Percentiles rank a stretch among this genome's conserved stretches.
phyloP scores from a whole-genome alignment of 2,888 invertebrate genomes.

The Encarsia formosa region DNA sequence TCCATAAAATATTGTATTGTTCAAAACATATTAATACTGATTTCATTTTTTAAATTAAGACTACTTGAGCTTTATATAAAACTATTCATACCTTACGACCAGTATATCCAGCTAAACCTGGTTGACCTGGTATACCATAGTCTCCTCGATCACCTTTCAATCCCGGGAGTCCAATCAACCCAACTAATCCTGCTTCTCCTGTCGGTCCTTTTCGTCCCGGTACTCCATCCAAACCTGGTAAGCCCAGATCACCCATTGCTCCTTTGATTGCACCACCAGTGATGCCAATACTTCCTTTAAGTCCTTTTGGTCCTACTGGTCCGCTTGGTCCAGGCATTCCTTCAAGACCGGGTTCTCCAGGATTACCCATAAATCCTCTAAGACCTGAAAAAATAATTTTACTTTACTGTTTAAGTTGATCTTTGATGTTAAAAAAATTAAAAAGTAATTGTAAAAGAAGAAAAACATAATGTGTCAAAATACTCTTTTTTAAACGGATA shows the following conservation, averaged over 20 bases:
- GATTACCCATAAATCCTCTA: conserved; percentile 57
- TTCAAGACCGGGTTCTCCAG: conserved; percentile 57
- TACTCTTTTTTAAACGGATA: too few species aligned
- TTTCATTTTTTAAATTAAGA: neutral
- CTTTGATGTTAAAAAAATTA: neutral
- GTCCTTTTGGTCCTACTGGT: conserved; percentile 56
- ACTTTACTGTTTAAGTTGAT: neutral
- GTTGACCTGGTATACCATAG: conserved; percentile 53
- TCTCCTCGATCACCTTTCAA: conserved; percentile 48
- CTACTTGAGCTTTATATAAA: neutral
- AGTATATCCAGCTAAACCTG: conserved; percentile 50
- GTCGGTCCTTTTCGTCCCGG: conserved; percentile 41
- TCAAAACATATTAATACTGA: neutral
- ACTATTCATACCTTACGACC: conserved; percentile 38
- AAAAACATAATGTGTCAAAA: too few species aligned
- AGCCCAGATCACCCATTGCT: conserved; percentile 48
- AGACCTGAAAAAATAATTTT: conserved; percentile 51
- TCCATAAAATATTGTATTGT: too few species aligned
- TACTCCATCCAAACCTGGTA: conserved; percentile 41
- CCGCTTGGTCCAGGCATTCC: conserved; percentile 68
- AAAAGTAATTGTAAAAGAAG: neutral
- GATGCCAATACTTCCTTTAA: conserved; percentile 60
- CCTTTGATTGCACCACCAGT: conserved; percentile 53
- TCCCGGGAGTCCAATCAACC: conserved; percentile 42
- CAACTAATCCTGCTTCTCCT: conserved; percentile 47